Conservation (phyloP, 2,113 vertebrate species). For the Dasyornis broadbenti region DNA sequence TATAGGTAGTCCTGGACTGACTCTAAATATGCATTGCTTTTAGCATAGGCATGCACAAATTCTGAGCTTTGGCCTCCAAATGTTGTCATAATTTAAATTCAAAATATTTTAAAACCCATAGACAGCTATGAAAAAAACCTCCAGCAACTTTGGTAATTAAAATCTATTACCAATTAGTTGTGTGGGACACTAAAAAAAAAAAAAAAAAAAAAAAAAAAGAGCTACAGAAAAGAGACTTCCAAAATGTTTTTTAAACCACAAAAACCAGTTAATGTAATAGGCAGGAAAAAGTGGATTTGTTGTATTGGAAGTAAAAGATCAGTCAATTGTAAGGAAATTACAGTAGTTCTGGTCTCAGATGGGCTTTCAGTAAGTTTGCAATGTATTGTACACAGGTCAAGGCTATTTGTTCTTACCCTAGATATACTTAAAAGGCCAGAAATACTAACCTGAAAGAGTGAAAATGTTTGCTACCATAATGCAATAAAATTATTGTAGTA, state of each 20-base stretch:
- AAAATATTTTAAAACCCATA: not conserved
- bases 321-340: slow-evolving; percentile 33
- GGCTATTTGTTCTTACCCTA: not conserved
- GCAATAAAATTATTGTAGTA: not conserved
- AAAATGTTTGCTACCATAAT: not conserved
- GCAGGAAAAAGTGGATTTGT: not conserved
- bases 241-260: not conserved
- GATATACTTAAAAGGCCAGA: not conserved
- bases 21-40: not conserved
- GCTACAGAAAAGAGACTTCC: not conserved
- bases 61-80: not conserved
- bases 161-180: not conserved
- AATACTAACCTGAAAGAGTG: not conserved
- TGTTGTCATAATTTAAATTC: not conserved
- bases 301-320: slow-evolving; percentile 17
- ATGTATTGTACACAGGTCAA: not conserved
- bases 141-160: not conserved
- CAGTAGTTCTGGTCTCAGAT: not conserved
- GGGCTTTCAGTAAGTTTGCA: not conserved
- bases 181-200: not conserved
- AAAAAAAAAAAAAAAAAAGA: not conserved
- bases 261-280: not conserved
- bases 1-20: not conserved
- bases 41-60: not conserved
- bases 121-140: not conserved